phyloP scores from a whole-genome alignment of 2,797 vertebrate genomes.

The Bufotes viridis region DNA sequence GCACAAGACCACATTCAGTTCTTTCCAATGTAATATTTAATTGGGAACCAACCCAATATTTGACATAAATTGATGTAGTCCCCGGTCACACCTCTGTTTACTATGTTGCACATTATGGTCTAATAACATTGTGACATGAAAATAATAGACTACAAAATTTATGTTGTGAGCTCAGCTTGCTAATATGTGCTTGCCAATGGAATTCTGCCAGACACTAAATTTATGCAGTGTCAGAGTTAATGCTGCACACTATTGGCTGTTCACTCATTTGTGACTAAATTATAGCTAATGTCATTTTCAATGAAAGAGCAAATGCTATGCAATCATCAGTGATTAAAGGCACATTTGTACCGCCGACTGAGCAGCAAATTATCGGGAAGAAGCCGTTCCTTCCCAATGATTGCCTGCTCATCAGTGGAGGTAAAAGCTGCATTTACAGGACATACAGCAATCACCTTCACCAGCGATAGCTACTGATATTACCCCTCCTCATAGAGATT shows the following conservation, averaged over 20 bases:
- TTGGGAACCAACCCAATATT: conserved; percentile 14
- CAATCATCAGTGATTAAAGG: not conserved
- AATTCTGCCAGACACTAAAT: conserved; percentile 15
- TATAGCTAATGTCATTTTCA: not conserved
- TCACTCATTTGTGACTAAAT: conserved; percentile 28
- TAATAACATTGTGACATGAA: conserved; percentile 26
- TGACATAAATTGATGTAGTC: not conserved
- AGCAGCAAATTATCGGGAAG: too few relatives aligned
- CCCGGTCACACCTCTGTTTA: conserved; percentile 2
- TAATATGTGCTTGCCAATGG: conserved; percentile 10
- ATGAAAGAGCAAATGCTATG: not conserved
- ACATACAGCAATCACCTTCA: too few relatives aligned
- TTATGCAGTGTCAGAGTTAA: conserved; percentile 39
- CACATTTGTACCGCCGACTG: too few relatives aligned
- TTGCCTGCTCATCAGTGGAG: too few relatives aligned
- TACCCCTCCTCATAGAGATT: too few relatives aligned
- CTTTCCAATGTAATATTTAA: conserved; percentile 11
- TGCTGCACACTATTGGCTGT: conserved; percentile 45
- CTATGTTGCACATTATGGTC: not conserved
- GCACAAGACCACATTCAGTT: not conserved
- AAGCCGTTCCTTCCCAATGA: too few relatives aligned
- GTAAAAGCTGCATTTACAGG: too few relatives aligned
- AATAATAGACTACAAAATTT: conserved; percentile 31
- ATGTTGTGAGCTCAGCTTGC: conserved; percentile 9
- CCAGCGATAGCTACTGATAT: too few relatives aligned